phyloP scores from a whole-genome alignment of 1,140 invertebrate genomes.

The Leptestheria dahalacensis region DNA sequence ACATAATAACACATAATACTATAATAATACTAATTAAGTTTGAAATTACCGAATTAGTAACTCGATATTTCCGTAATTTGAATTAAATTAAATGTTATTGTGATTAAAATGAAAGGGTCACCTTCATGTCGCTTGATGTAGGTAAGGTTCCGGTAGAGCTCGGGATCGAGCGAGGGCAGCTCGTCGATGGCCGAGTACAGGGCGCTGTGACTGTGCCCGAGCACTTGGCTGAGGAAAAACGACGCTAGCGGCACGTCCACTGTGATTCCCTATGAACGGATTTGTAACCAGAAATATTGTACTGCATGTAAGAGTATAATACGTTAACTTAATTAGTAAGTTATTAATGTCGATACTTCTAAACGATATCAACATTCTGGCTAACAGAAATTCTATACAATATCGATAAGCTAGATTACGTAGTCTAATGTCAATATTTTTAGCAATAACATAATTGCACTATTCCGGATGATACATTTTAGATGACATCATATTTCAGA shows the following conservation, averaged over 20 bases:
- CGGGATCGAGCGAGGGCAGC: slow-evolving; percentile 86
- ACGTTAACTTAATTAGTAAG: background rate
- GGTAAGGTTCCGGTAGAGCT: slow-evolving; percentile 88
- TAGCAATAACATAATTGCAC: too few species aligned
- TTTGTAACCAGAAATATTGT: background rate
- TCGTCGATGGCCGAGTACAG: slow-evolving; percentile 94
- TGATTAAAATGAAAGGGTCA: slow-evolving; percentile 45
- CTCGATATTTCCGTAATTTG: background rate
- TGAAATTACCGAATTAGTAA: background rate
- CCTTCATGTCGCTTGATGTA: slow-evolving; percentile 92
- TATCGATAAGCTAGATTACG: too few species aligned
- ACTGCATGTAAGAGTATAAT: too few species aligned
- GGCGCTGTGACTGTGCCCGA: slow-evolving; percentile 59
- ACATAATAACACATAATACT: too few species aligned
- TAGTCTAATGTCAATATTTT: too few species aligned
- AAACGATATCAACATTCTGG: too few species aligned
- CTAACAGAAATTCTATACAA: too few species aligned
- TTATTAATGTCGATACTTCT: too few species aligned
- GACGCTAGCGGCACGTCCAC: slow-evolving; percentile 97
- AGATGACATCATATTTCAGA: too few species aligned
- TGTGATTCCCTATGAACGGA: slow-evolving; percentile 62
- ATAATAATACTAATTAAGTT: background rate
- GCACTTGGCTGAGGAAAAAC: slow-evolving; percentile 92
- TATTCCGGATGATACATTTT: too few species aligned
- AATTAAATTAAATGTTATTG: background rate